Percentiles rank a stretch among this genome's conserved stretches.
Evolutionary conservation across 2,797 vertebrate species (phyloP).

Genomic region (Siniperca undulata): DNA sequence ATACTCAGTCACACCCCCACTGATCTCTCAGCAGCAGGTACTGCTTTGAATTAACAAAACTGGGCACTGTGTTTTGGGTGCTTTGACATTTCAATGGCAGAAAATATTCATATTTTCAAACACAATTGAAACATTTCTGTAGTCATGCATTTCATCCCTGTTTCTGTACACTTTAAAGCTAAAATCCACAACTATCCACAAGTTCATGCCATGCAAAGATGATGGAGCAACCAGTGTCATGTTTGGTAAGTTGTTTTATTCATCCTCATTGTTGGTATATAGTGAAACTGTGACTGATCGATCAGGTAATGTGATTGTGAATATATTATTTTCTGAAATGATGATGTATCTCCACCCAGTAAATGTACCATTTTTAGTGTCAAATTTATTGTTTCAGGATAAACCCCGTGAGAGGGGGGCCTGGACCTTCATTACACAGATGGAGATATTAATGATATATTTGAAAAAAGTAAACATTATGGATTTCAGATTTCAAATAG

Average conservation of each 20-base stretch:
- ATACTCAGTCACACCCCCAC: neutral
- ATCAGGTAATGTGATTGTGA: neutral
- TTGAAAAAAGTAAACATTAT: neutral
- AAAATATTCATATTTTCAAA: conserved; percentile 17
- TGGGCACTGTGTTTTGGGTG: neutral
- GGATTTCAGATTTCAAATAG: neutral
- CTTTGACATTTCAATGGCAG: conserved; percentile 14
- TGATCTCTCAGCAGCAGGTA: conserved; percentile 9
- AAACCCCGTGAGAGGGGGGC: neutral
- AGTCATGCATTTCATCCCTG: neutral
- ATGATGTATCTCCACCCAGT: neutral
- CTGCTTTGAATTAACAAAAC: conserved; percentile 32
- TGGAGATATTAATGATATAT: neutral
- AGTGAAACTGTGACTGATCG: neutral
- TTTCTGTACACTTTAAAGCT: neutral
- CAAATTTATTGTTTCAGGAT: neutral
- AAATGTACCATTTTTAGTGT: conserved; percentile 5
- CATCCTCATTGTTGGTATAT: neutral
- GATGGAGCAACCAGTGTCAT: neutral
- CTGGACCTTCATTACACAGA: neutral
- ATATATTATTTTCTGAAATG: conserved; percentile 17
- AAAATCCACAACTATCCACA: neutral
- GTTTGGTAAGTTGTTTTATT: neutral
- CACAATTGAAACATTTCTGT: neutral
- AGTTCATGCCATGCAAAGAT: neutral